Evolutionary conservation across 2,888 invertebrate species (phyloP), one percentile per base, ranked within the genome.

Genomic region (Ellobium chinense): DNA sequence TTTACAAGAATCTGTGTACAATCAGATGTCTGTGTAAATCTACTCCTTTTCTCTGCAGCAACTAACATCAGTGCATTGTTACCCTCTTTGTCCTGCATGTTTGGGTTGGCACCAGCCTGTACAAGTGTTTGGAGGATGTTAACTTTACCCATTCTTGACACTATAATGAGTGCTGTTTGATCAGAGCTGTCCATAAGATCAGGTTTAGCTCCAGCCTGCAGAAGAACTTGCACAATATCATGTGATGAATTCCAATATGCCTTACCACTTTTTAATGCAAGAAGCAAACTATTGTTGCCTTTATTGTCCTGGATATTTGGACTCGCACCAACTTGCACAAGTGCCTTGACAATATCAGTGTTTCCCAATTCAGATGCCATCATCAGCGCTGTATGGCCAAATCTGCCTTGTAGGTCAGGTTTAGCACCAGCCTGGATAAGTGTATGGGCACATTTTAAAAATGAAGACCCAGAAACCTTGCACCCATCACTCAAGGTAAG

Each of bases 201-300:
- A 3, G 69, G 69, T 21, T 70, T 56, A 31, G 69, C 69, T 4
- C 69, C 69, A 18, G 69, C 69, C 31, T 70, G 69, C 9, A 70
- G n/a, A 14, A 70, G 34, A 9, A 56, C 21, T 21, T 70, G 54
- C 24, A 56, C 14, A 56, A n/a, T n/a, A n/a, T n/a, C n/a, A n/a
- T n/a, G n/a, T n/a, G n/a, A n/a, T n/a, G n/a, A n/a, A n/a, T n/a
- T n/a, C n/a, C n/a, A n/a, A n/a, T n/a, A n/a, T n/a, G n/a, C n/a
- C n/a, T n/a, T n/a, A n/a, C n/a, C n/a, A n/a, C n/a, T n/a, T n/a
- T n/a, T n/a, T n/a, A n/a, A n/a, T n/a, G n/a, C n/a, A n/a, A n/a
- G n/a, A n/a, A n/a, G n/a, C n/a, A n/a, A n/a, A n/a, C n/a, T n/a
- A n/a, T n/a, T n/a, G n/a, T n/a, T n/a, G n/a, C n/a, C n/a, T n/a